Percentiles rank a stretch among this genome's conserved stretches.
phyloP scores from a whole-genome alignment of 2,113 vertebrate species.

The Percopsis transmontana region DNA sequence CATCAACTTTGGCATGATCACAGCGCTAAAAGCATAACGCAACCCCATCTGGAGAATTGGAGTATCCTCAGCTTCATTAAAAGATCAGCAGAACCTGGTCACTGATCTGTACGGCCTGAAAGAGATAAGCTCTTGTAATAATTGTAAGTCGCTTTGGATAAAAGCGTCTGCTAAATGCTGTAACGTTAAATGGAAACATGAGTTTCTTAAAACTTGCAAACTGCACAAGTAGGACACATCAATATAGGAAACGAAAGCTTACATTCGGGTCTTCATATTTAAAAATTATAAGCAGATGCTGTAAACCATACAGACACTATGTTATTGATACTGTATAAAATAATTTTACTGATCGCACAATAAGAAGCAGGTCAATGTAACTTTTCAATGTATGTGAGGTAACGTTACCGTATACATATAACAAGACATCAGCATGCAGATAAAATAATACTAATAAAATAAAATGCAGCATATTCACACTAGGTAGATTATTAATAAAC shows the following conservation, averaged over 20 bases:
- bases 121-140: constrained; percentile 64
- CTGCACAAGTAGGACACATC: constrained; percentile 17
- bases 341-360: no score
- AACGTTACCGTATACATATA: not conserved
- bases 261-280: not conserved
- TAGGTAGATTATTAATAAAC: no score
- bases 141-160: no score
- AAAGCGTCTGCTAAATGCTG: no score
- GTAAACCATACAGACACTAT: not conserved
- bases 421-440: not conserved
- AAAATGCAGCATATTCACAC: not conserved
- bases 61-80: constrained; percentile 62
- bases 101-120: constrained; percentile 35
- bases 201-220: constrained; percentile 29
- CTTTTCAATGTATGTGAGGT: no score
- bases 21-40: constrained; percentile 43
- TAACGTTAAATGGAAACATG: constrained; percentile 58
- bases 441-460: not conserved
- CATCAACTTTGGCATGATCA: constrained; percentile 24
- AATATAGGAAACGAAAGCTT: not conserved
- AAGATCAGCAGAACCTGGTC: constrained; percentile 58
- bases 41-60: constrained; percentile 62
- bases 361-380: no score
- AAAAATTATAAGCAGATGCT: not conserved
- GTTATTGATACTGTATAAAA: not conserved